Evolutionary conservation across 2,888 invertebrate genomes (phyloP), one percentile per base, ranked within the genome.

Genomic region (Alsophila aescularia): DNA sequence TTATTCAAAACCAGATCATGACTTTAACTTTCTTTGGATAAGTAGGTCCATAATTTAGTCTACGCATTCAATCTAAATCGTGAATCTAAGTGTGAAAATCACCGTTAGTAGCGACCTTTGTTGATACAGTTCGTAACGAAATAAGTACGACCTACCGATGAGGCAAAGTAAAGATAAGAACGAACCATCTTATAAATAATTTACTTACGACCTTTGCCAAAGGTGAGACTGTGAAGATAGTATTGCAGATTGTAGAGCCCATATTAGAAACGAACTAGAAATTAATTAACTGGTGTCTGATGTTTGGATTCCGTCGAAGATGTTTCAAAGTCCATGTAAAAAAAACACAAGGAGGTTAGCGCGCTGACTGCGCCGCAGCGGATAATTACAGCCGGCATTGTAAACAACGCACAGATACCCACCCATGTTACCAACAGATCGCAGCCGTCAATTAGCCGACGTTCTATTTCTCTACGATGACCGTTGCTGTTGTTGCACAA

Each of bases 51-150:
- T 50, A 57, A 59, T 59, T 59, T 59, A 56, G 49, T n/a, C 39
- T 48, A 50, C 36, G 41, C 44, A 37, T 52, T 60, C 55, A 52
- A 62, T 60, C 60, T 60, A 15, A 56, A 55, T 60, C 60, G 62
- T 62, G 62, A 40, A 62, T 58, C 62, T 45, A 36, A 52, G 49
- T 58, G 64, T 54, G 52, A 59, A 60, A 41, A 52, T 34, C 42
- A 55, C 60, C 60, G 60, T 53, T 56, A 53, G 40, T 27, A 37
- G 29, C 39, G 56, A 56, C 43, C 55, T 52, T 51, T 48, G 18
- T 27, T 54, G 42, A 18, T 37, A 41, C 37, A 36, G 41, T 27
- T 41, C 41, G 45, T 32, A 52, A 41, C 40, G 18, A 45, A 34
- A 32, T 39, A 39, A 24, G 12, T 40, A 32, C 5, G 24, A n/a